Percentiles rank a stretch among this genome's conserved stretches.
Conservation (phyloP, 2,113 vertebrate genomes). For the Melanerpes aurifrons region DNA sequence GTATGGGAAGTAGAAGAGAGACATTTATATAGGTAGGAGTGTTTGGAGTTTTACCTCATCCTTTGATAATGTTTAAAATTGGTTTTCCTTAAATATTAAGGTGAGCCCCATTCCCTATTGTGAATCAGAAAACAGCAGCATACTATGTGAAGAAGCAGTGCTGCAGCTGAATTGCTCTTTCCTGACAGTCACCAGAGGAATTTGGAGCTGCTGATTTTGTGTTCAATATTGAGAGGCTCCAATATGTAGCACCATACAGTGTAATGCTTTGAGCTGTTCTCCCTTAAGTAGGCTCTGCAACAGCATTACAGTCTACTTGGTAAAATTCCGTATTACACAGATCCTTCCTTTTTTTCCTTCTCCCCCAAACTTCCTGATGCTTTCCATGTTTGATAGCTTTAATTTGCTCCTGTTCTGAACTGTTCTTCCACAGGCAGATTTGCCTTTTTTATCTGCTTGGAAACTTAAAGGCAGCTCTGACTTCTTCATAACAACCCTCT, state of each 20-base stretch:
- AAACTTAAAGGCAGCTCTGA: too few relatives aligned
- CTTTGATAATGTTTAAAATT: not conserved
- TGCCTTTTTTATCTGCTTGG: too few relatives aligned
- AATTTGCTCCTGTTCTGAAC: not conserved
- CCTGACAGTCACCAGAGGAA: not conserved
- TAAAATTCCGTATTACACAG: not conserved
- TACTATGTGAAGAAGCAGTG: not conserved
- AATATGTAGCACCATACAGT: not conserved
- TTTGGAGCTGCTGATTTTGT: not conserved
- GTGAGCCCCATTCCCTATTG: not conserved
- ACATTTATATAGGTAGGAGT: not conserved
- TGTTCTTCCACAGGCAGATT: not conserved
- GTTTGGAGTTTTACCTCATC: not conserved
- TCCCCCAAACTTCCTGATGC: not conserved
- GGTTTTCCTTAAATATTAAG: not conserved
- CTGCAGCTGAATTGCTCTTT: not conserved
- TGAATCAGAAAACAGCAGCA: not conserved
- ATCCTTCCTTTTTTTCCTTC: not conserved
- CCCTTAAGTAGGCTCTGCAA: not conserved
- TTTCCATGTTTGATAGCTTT: not conserved
- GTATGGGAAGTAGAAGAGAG: not conserved
- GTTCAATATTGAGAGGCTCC: not conserved
- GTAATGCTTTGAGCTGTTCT: not conserved
- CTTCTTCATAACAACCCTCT: too few relatives aligned
- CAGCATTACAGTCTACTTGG: not conserved